Percentiles rank a stretch among this genome's conserved stretches.
These are phyloP conservation scores for Conops quadrifasciatus DNA, from an alignment of 2,888 invertebrate genomes.

Conservation along the genomic window DNA sequence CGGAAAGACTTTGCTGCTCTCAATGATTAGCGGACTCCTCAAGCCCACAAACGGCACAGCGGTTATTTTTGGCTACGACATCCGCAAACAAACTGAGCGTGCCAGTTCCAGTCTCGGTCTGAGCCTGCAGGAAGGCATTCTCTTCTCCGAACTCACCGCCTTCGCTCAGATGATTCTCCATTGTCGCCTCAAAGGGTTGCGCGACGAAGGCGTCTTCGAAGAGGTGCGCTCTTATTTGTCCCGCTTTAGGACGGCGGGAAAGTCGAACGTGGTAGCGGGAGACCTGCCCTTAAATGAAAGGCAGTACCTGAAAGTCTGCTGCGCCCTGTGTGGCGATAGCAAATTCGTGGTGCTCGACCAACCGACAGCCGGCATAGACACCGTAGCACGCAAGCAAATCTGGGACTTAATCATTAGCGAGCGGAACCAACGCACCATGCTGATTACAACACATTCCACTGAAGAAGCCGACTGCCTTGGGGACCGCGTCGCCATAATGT, in stretches of 20 bases:
- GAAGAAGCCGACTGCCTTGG: slow-evolving; percentile 86
- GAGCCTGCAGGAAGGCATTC: slow-evolving; percentile 79
- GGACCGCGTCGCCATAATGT: slow-evolving; percentile 86
- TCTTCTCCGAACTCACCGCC: slow-evolving; percentile 73
- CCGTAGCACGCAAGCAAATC: slow-evolving; percentile 76
- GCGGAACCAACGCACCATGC: slow-evolving; percentile 77
- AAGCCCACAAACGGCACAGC: slow-evolving; percentile 74
- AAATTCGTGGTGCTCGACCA: slow-evolving; percentile 77
- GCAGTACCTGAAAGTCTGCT: slow-evolving; percentile 75
- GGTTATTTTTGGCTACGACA: slow-evolving; percentile 74
- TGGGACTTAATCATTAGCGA: slow-evolving; percentile 81
- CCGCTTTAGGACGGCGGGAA: slow-evolving; percentile 71
- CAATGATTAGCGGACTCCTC: slow-evolving; percentile 84
- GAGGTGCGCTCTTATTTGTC: slow-evolving; percentile 72
- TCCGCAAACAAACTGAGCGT: slow-evolving; percentile 68
- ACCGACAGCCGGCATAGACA: slow-evolving; percentile 84
- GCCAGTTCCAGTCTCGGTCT: slow-evolving; percentile 76
- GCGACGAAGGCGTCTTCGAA: slow-evolving; percentile 62
- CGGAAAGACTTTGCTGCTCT: slow-evolving; percentile 91
- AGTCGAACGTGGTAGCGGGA: slow-evolving; percentile 68
- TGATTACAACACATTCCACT: slow-evolving; percentile 85
- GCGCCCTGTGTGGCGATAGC: slow-evolving; percentile 78
- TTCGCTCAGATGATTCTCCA: slow-evolving; percentile 83
- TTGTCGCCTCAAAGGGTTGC: slow-evolving; percentile 73
- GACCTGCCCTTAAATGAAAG: slow-evolving; percentile 77